Conservation (phyloP, 2,113 vertebrate species). For the Labeo rohita region DNA sequence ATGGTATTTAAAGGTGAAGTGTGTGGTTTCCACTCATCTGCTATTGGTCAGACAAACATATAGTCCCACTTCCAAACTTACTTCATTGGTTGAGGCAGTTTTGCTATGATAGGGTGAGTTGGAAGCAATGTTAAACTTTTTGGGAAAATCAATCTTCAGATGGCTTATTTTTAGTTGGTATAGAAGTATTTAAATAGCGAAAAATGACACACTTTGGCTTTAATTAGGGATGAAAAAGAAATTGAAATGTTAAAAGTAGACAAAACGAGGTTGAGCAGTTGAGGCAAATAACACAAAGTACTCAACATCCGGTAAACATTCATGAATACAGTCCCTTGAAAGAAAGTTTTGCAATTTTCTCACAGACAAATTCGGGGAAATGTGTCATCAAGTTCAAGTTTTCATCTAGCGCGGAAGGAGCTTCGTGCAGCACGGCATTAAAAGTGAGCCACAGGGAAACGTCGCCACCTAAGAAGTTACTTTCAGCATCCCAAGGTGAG, state of each 20-base stretch:
- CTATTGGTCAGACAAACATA: neutral
- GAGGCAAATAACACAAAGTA: neutral
- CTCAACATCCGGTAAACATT: conserved; percentile 10
- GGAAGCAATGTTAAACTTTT: neutral
- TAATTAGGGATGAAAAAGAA: neutral
- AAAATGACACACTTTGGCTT: neutral
- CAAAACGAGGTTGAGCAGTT: conserved; percentile 1
- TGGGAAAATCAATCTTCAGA: neutral
- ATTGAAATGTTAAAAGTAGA: neutral
- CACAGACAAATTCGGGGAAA: conserved; percentile 35
- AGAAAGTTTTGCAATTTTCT: conserved; percentile 13
- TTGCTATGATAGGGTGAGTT: neutral
- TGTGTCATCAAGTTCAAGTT: conserved; percentile 53
- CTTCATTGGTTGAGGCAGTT: neutral
- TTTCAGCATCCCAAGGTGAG: conserved; percentile 45
- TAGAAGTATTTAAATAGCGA: neutral
- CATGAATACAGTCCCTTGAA: conserved; percentile 7
- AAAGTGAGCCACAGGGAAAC: conserved; percentile 33
- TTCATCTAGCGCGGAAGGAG: neutral
- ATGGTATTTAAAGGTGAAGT: neutral
- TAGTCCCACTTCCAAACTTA: neutral
- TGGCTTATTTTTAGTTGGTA: neutral
- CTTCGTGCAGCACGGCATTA: neutral
- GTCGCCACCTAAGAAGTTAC: conserved; percentile 35
- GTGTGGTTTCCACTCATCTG: neutral